Evolutionary conservation across 2,113 vertebrate genomes (phyloP).

Genomic region (Sander lucioperca): DNA sequence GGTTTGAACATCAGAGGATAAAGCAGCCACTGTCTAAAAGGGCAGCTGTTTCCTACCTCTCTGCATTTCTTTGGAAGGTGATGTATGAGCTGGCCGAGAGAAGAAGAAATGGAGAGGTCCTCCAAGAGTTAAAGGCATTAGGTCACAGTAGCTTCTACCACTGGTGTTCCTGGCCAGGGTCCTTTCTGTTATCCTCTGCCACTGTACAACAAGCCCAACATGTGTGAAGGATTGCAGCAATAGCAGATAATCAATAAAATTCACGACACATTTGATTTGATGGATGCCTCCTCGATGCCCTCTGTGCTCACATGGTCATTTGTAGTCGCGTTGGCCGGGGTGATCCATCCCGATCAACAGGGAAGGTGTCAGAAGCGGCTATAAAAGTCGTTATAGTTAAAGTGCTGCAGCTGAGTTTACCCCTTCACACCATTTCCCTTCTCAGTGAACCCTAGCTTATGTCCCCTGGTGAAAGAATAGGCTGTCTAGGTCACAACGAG

Average conservation of each 20-base stretch:
- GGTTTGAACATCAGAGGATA: conserved; percentile 53
- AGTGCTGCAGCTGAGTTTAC: conserved; percentile 47
- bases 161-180: conserved; percentile 24
- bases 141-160: conserved; percentile 67
- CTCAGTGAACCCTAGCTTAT: conserved; percentile 54
- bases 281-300: conserved; percentile 69
- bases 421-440: conserved; percentile 65
- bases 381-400: conserved; percentile 44
- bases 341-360: conserved; percentile 66
- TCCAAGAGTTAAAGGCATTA: conserved; percentile 63
- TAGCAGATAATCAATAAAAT: conserved; percentile 73
- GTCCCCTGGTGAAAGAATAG: conserved; percentile 58
- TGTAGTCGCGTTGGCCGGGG: conserved; percentile 37
- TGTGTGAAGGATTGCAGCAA: conserved; percentile 69
- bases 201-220: conserved; percentile 53
- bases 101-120: conserved; percentile 54
- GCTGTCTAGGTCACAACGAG: conserved; percentile 69
- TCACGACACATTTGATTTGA: conserved; percentile 59
- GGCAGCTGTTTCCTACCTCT: conserved; percentile 65
- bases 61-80: conserved; percentile 57
- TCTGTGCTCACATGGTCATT: conserved; percentile 64
- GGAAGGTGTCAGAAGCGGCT: conserved; percentile 63
- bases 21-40: conserved; percentile 58
- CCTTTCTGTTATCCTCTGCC: conserved; percentile 34
- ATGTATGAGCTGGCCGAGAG: conserved; percentile 64